phyloP scores from a whole-genome alignment of 2,113 vertebrate species.

The Craseonycteris thonglongyai region DNA sequence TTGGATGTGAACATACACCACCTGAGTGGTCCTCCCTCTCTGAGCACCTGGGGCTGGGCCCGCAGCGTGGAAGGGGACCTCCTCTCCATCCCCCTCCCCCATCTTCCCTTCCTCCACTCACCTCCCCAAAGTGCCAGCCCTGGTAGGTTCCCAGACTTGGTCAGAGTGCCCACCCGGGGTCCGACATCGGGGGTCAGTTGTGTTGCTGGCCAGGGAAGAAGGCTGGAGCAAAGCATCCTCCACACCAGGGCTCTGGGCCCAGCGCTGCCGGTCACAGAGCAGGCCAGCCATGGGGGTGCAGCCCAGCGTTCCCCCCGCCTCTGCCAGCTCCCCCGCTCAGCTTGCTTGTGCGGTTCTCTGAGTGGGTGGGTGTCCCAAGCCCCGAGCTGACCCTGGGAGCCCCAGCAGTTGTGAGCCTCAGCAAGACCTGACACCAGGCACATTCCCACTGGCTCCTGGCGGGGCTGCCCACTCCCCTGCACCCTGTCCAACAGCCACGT shows the following conservation, averaged over 20 bases:
- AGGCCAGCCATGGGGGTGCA: neutral
- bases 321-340: neutral
- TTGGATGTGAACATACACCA: constrained; percentile 48
- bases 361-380: neutral
- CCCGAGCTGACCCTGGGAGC: neutral
- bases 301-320: neutral
- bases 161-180: neutral
- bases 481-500: constrained; percentile 32
- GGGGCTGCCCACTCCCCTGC: constrained; percentile 25
- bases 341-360: neutral
- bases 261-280: neutral
- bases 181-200: neutral
- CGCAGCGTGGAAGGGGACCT: neutral
- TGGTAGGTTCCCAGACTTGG: neutral
- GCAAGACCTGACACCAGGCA: neutral
- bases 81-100: neutral
- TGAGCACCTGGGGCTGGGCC: constrained; percentile 49
- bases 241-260: neutral
- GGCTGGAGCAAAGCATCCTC: accelerated
- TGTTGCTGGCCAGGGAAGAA: neutral
- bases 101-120: neutral
- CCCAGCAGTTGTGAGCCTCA: neutral
- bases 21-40: constrained; percentile 68
- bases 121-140: neutral
- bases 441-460: constrained; percentile 6